Evolutionary conservation across 2,797 vertebrate genomes (phyloP), one percentile per base, ranked within the genome.

Genomic region (Anableps anableps): DNA sequence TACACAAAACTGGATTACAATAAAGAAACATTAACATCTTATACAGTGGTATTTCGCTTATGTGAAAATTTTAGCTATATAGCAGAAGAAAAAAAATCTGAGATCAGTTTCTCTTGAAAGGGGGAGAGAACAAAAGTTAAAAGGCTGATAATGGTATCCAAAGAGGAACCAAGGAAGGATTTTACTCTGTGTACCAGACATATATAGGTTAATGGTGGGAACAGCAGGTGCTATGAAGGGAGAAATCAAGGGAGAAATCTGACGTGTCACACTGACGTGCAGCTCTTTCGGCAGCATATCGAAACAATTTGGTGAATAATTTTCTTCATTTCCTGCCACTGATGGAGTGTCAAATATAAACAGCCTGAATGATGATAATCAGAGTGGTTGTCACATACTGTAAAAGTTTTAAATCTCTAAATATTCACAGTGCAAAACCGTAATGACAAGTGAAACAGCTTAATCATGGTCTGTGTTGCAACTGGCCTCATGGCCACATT

Each of bases 401-500:
- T 9, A 34, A 31, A 29, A 1, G 13, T 26, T 77, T 43, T 29
- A 26, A 31, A 64, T 55, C 5, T 16, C 31, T 87, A 31, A 6
- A 80, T 51, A 29, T 68, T 68, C 31, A 36, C 29, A 36, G n/a
- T n/a, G 11, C 0, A 51, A 83, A 48, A 29, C 62, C 21, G 45
- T 29, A 13, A 34, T 0, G 14, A 74, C 78, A 75, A 29, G 16
- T 75, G 10, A 16, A 7, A 14, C 5, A 58, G 38, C 47, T 29
- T 16, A 13, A n/a, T 55, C 79, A 17, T 76, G 38, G 36, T 72
- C 34, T 8, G 41, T 1, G 19, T 29, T 47, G 68, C 19, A 72
- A 53, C 34, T 76, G 73, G 71, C 47, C 76, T 55, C 21, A 82
- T 87, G 85, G 83, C 86, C 84, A 82, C 81, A 91, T 80, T 89